Conservation (phyloP, 2,797 vertebrate genomes). For the Crax fasciolata region DNA sequence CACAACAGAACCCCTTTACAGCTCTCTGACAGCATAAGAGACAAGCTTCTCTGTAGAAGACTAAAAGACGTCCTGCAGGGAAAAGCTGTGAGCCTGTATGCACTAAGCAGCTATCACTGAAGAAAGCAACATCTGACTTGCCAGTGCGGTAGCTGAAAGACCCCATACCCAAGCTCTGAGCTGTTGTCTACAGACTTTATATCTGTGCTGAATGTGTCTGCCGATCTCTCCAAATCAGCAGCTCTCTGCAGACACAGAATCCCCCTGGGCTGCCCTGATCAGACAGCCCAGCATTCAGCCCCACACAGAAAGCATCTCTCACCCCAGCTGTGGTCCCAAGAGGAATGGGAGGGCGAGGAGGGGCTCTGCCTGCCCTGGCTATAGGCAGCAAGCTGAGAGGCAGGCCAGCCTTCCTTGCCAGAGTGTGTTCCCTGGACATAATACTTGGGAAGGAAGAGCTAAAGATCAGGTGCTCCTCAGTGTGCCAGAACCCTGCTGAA, state of each 20-base stretch:
- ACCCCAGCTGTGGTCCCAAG: neutral
- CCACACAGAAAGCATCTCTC: neutral
- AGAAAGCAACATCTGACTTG: rapidly evolving
- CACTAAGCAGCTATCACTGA: rapidly evolving
- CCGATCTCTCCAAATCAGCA: neutral
- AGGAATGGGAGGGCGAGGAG: neutral
- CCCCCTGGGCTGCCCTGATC: neutral
- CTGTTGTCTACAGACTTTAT: neutral
- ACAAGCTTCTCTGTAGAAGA: neutral
- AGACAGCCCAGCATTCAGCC: neutral
- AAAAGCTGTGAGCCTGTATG: neutral
- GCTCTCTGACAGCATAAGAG: neutral
- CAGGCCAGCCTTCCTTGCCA: neutral
- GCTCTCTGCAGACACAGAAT: neutral
- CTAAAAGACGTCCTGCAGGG: neutral
- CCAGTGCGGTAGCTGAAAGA: neutral
- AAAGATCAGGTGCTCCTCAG: neutral
- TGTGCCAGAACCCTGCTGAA: neutral
- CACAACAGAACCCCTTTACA: neutral
- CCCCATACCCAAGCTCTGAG: neutral
- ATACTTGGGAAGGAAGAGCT: neutral
- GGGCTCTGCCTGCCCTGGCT: neutral
- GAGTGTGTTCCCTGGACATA: rapidly evolving
- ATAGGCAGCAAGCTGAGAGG: rapidly evolving
- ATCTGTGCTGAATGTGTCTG: neutral